Base-by-base conservation (phyloP, 2,113 vertebrate genomes). In the Electrona antarctica region DNA sequence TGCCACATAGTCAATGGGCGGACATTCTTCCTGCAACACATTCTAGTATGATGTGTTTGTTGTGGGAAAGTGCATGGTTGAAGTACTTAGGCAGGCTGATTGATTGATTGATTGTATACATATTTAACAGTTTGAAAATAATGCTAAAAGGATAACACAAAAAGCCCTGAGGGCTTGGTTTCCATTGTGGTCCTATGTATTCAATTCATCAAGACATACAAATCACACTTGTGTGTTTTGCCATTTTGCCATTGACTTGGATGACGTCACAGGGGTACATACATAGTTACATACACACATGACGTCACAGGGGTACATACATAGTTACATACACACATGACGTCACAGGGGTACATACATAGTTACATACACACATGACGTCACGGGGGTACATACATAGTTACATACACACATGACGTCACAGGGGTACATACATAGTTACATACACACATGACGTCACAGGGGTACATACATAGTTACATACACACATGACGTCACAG, bases 1-100 rank as follows among this genome's bases (percentile, higher is more conserved):
- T 66, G 65, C 50, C 64, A 81, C 52, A 72, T 33, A 76, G 65
- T 81, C 67, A 28, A 80, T 41, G 33, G 3, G 33, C 33, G 33
- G 33, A 41, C 33, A 41, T 41, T 4, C 33, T 6, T 6, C 33
- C 33, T 41, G 33, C 33, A 52, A 52, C 50, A 52, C 13, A 52
- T 52, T 52, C 50, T 52, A 52, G 33, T 41, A 21, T 21, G 21
- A 21, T 21, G 21, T 41, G 33, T 41, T 41, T 4, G 33, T 41
- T 4, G 33, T 41, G 33, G 33, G 33, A 6, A 41, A 41, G 5
- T 21, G 2, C 21, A 41, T 4, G 33, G 33, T 41, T 41, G 33
- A 41, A 41, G 33, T 6, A 41, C 33, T 41, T 41, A 41, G 33
- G 33, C 33, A 41, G 33, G 3, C 33, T 41, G 33, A 6, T 41